Evolutionary conservation across 1,140 invertebrate species (phyloP), one percentile per base, ranked within the genome.

Genomic region (Euura lappo): DNA sequence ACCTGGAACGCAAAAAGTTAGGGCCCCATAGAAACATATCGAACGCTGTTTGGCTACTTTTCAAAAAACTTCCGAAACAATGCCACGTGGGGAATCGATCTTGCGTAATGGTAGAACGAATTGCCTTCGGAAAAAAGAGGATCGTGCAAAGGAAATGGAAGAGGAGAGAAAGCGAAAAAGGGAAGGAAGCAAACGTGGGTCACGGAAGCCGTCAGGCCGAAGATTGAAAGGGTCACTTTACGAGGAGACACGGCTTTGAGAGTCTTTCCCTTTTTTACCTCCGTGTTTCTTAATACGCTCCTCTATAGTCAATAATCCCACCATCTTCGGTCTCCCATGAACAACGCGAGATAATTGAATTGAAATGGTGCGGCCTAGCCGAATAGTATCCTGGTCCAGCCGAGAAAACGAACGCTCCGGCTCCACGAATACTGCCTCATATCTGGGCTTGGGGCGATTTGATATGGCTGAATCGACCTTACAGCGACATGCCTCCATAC

Each of bases 181-280:
- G 51, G 51, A 60, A n/a, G 51, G 13, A 60, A 6, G 51, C 8
- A 11, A 60, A 28, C 28, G 28, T 28, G 51, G 51, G 51, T 60
- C 51, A 60, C 8, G 5, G 13, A 60, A 60, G 51, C 51, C 51
- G 51, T 60, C 6, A 60, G 51, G 13, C 51, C 51, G 13, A 60
- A 60, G 51, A 60, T 60, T 60, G 51, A 60, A 60, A 60, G 51
- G 51, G 51, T 60, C 51, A 60, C 51, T 60, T 60, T 60, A 60
- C 13, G 51, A 60, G 51, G 13, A 60, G 51, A 60, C 51, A n/a
- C 51, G 13, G 10, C 51, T 60, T n/a, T 4, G 3, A 60, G 51
- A 60, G 13, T 60, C 51, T n/a, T 60, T 60, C 51, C 51, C 6
- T 60, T 60, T n/a, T 60, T n/a, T 60, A 8, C 13, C 51, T 60